Evolutionary conservation across 2,797 vertebrate genomes (phyloP), one percentile per base, ranked within the genome.

Genomic region (Valencia hispanica): DNA sequence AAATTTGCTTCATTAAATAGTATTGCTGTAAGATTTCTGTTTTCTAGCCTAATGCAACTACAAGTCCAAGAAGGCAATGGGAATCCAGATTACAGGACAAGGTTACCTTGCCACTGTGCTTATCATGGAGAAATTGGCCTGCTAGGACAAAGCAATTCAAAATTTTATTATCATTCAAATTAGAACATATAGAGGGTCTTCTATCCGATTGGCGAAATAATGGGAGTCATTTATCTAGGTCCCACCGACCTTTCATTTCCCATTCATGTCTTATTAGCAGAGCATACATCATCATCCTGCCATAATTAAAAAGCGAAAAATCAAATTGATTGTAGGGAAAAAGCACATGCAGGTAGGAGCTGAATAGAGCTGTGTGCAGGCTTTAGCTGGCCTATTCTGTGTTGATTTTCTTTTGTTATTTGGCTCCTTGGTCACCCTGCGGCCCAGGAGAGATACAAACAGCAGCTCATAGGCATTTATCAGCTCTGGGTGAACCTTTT

Each of bases 81-180:
- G 83, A 93, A 90, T 79, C 88, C 86, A 87, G 91, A 91, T 93
- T 93, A 92, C 91, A 85, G 93, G 93, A 95, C 95, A 96, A 96
- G 95, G 95, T 96, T 95, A 96, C 95, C 95, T 96, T 96, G 95
- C 91, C 83, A 51, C 82, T 83, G 90, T 95, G 94, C 94, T 95
- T 96, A 94, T 96, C 94, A 89, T 92, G 90, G 91, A 89, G 86
- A 93, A 91, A 94, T 93, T 92, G 90, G 91, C 92, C 90, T 87
- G 91, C 91, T 88, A 93, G 94, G 94, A 95, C 94, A 93, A 95
- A 95, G 95, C 95, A 94, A 95, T 96, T 95, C 93, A 94, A 93
- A 94, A 95, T 96, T 96, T 95, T 96, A 96, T 96, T 96, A 96
- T 96, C 95, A 96, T 96, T 96, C 94, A 96, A 96, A 96, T 96